phyloP scores from a whole-genome alignment of 2,113 vertebrate species.

The Lates calcarifer region DNA sequence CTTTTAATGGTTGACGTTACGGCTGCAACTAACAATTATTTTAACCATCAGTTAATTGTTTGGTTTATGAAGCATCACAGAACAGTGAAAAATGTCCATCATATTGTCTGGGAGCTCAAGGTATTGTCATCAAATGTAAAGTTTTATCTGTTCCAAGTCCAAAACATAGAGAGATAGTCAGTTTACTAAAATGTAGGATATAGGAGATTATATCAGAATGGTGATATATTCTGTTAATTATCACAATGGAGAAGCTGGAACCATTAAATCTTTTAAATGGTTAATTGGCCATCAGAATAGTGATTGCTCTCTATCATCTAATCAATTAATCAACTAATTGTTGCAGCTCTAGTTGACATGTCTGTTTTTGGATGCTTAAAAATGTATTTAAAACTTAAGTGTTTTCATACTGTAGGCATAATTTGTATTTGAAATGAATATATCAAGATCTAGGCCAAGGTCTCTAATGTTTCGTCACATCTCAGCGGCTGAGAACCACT shows the following conservation, averaged over 20 bases:
- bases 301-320: background rate
- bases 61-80: background rate
- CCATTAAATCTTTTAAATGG: too few species aligned
- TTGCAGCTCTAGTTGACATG: background rate
- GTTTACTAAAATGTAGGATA: too few species aligned
- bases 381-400: background rate
- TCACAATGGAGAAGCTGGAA: background rate
- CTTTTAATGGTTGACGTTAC: background rate
- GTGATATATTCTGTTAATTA: too few species aligned
- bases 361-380: background rate
- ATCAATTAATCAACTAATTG: background rate
- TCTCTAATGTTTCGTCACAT: background rate
- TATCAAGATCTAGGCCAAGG: background rate
- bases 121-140: too few species aligned
- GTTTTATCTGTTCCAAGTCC: too few species aligned
- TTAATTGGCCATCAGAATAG: too few species aligned
- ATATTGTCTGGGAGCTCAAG: background rate
- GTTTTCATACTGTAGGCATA: background rate
- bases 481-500: conserved; percentile 56
- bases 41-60: too few species aligned
- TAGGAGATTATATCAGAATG: too few species aligned
- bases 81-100: background rate
- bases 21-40: background rate
- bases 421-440: background rate
- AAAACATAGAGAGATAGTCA: too few species aligned